Percentiles rank a stretch among this genome's conserved stretches.
phyloP scores from a whole-genome alignment of 2,113 vertebrate species.

The Tychaedon coryphoeus region DNA sequence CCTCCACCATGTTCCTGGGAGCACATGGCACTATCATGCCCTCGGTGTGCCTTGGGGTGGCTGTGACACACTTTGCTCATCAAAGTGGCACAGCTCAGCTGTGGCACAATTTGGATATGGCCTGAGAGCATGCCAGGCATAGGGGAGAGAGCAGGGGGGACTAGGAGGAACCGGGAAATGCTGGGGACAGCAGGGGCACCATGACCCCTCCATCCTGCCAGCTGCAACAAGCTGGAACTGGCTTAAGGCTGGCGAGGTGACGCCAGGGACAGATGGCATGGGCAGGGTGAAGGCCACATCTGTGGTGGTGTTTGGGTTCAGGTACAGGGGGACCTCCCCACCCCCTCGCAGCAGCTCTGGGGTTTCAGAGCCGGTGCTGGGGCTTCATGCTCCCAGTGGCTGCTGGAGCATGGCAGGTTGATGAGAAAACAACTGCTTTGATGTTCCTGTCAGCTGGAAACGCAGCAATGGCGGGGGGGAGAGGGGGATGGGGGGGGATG shows the following conservation, averaged over 20 bases:
- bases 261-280: background rate
- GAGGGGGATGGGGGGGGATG: background rate
- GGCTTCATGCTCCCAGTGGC: background rate
- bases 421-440: background rate
- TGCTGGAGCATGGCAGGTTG: background rate
- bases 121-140: background rate
- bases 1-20: background rate
- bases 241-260: background rate
- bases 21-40: background rate
- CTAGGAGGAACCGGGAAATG: background rate
- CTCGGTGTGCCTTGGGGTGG: background rate
- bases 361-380: background rate
- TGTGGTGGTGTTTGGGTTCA: background rate
- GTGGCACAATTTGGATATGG: rapidly evolving
- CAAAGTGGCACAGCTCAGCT: background rate
- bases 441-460: background rate
- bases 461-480: rapidly evolving
- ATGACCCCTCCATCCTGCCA: background rate
- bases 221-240: background rate
- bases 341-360: background rate
- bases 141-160: rapidly evolving
- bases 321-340: background rate
- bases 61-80: background rate
- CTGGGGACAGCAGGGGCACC: background rate
- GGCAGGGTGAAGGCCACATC: background rate